These are phyloP conservation scores for Drosophila fulvimacula DNA, from an alignment of 2,888 invertebrate species.

Conservation along the genomic window DNA sequence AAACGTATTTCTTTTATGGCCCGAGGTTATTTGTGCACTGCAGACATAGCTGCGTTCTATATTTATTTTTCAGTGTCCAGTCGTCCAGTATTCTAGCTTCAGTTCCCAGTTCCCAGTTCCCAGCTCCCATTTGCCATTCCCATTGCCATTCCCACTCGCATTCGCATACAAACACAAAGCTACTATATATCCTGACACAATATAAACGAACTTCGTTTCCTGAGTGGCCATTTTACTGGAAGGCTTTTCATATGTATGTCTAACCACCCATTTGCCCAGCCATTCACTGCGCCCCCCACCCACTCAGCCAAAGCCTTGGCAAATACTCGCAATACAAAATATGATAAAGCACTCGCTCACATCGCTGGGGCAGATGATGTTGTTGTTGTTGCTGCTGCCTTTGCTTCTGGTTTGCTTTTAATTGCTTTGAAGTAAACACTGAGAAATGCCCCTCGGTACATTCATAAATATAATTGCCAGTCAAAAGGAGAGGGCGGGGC, in stretches of 20 bases:
- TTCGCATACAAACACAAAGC: constrained; percentile 62
- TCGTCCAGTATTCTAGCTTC: constrained; percentile 1
- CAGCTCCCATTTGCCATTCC: constrained; percentile 2
- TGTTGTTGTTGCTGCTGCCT: constrained; percentile 9
- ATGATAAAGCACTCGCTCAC: constrained; percentile 66
- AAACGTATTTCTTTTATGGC: constrained; percentile 79
- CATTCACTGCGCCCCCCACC: not conserved
- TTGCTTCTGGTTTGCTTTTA: constrained; percentile 62
- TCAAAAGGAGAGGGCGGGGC: constrained; percentile 13
- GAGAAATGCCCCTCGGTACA: constrained; percentile 67
- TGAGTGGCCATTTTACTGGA: constrained; percentile 78
- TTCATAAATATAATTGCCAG: constrained; percentile 78
- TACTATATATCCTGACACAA: constrained; percentile 75
- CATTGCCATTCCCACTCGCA: constrained; percentile 34
- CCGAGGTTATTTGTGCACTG: constrained; percentile 71
- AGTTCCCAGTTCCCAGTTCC: not conserved
- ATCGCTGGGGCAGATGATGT: constrained; percentile 31
- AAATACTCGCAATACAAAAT: constrained; percentile 74
- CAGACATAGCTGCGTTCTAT: constrained; percentile 55
- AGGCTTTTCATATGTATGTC: constrained; percentile 66
- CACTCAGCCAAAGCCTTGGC: constrained; percentile 52
- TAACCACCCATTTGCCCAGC: not conserved
- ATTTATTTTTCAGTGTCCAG: constrained; percentile 37
- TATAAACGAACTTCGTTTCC: constrained; percentile 80
- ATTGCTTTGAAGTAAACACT: constrained; percentile 77